Evolutionary conservation across 2,888 invertebrate species (phyloP), one percentile per base, ranked within the genome.

Genomic region (Spisula solida): DNA sequence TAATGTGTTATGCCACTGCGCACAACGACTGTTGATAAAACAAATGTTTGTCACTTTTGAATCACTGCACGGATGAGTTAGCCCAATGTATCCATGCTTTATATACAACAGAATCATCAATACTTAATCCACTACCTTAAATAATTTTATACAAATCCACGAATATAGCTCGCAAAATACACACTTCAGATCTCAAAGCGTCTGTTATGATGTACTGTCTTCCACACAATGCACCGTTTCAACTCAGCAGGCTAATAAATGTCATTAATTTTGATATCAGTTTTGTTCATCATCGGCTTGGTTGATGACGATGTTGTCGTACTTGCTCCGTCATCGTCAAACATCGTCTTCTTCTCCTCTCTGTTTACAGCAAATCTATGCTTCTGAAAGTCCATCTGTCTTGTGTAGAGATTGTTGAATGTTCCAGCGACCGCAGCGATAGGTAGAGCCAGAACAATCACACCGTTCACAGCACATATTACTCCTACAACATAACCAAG

Each of bases 341-440:
- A 16, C 29, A 34, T 34, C 0, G 29, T 31, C 6, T n/a, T 25
- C 70, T 55, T 55, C 25, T 60, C 48, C 25, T 80, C 81, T n/a
- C 80, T 48, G 41, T 34, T 31, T 6, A 86, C 79, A n/a, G 29
- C 82, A 16, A n/a, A 16, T 10, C 25, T n/a, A 78, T 87, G 90
- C 66, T 92, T 91, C 34, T 90, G 86, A 75, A 89, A 85, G 18
- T 90, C 88, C 0, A 84, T 75, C 78, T 91, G 82, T 41, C 92
- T 92, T 20, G 92, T 88, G 88, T 94, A 94, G 85, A 94, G 94
- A 18, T 92, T 86, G 12, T 92, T 82, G 89, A 95, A 95, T 85
- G 93, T 95, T 48, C 93, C 93, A 66, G 95, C 95, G 29, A 95
- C 95, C 55, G 95, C 93, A 10, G 95, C 95, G 25, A 95, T 94